Percentiles rank a stretch among this genome's conserved stretches.
These are phyloP conservation scores for Brachyalestes nurse DNA, from an alignment of 2,797 vertebrate species.

Conservation along the genomic window DNA sequence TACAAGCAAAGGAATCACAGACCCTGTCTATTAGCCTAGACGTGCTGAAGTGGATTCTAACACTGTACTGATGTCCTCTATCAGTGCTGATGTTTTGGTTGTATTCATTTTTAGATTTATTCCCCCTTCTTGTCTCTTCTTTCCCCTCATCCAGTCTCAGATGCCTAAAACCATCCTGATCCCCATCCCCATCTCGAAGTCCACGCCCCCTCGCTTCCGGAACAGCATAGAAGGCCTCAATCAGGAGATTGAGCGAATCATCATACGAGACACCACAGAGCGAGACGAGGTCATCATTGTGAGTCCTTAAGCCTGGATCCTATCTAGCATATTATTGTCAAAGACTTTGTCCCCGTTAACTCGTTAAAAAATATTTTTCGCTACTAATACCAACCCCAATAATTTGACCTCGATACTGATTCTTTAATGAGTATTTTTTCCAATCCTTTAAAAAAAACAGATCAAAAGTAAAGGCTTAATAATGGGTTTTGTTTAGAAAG, in stretches of 20 bases:
- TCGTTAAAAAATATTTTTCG: no score
- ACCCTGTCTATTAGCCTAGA: no score
- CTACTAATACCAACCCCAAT: background rate
- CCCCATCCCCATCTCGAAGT: conserved; percentile 89
- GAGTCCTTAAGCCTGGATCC: conserved; percentile 68
- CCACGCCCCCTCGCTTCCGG: conserved; percentile 92
- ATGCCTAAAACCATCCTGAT: conserved; percentile 94
- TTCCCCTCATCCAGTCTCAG: conserved; percentile 78
- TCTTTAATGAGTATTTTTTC: background rate
- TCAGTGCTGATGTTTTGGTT: background rate
- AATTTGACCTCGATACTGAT: background rate
- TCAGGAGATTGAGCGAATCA: conserved; percentile 97
- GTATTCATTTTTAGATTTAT: background rate
- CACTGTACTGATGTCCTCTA: no score
- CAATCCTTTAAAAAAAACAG: background rate
- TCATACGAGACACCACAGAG: conserved; percentile 94
- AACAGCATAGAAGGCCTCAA: conserved; percentile 98
- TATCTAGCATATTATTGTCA: background rate
- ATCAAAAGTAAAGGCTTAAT: background rate
- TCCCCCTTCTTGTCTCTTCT: background rate
- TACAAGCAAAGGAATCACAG: no score
- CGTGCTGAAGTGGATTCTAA: no score
- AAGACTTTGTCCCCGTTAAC: background rate
- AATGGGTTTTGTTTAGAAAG: background rate
- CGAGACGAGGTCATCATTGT: conserved; percentile 94